Conservation (phyloP, 2,888 invertebrate genomes). For the Melitaea athalia region DNA sequence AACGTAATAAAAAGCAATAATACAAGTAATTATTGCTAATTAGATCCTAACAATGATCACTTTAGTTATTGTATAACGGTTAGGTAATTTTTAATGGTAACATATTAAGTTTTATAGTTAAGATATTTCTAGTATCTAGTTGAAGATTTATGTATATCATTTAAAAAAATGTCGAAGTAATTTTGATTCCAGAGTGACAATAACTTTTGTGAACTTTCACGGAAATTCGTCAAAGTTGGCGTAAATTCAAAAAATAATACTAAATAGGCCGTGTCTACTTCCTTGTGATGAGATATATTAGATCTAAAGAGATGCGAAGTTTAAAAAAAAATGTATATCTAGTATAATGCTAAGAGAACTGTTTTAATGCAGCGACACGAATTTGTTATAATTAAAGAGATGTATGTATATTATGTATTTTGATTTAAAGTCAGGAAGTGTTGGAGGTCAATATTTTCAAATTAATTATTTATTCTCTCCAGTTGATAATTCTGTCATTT, state of each 20-base stretch:
- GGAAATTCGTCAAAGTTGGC: slow-evolving; percentile 28
- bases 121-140: neutral
- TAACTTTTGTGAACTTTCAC: slow-evolving; percentile 15
- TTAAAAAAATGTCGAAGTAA: neutral
- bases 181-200: neutral
- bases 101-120: neutral
- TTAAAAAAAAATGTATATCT: neutral
- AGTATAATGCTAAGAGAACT: neutral
- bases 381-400: too few species aligned
- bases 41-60: neutral
- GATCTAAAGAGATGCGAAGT: neutral
- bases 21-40: neutral
- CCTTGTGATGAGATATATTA: slow-evolving; percentile 18
- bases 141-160: neutral
- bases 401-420: too few species aligned
- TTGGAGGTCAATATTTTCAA: too few species aligned
- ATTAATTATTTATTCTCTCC: too few species aligned
- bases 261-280: slow-evolving; percentile 28
- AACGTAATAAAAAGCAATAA: neutral
- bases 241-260: slow-evolving; percentile 25
- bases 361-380: too few species aligned
- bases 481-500: too few species aligned
- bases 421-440: too few species aligned
- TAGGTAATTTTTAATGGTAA: neutral
- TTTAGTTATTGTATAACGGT: neutral